A percentile compares a stretch with the other conserved stretches of the same genome.
Evolutionary conservation across 2,888 invertebrate genomes (phyloP).

Genomic region (Theretra japonica): DNA sequence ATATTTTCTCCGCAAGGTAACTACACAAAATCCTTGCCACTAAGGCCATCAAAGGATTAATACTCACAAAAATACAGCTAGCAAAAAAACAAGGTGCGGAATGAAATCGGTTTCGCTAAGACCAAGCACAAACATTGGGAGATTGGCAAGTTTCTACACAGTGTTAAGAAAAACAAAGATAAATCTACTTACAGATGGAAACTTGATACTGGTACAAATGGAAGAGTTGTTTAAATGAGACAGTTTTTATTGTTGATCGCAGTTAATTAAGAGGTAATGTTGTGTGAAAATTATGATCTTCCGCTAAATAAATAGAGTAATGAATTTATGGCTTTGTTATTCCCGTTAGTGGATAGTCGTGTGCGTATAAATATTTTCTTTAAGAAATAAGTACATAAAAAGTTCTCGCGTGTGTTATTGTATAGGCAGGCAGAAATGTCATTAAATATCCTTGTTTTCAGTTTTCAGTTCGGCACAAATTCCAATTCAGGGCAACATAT

Average conservation of each 20-base stretch:
- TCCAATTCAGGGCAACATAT: too few relatives aligned
- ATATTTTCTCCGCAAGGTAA: neutral
- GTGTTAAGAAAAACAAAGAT: constrained; percentile 76
- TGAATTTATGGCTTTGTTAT: constrained; percentile 15
- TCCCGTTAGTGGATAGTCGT: constrained; percentile 20
- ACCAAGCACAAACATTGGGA: constrained; percentile 73
- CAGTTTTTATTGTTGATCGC: constrained; percentile 55
- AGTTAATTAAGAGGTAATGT: constrained; percentile 61
- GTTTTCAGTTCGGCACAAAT: too few relatives aligned
- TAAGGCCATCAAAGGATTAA: constrained; percentile 25
- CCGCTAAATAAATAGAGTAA: constrained; percentile 2
- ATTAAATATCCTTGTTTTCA: too few relatives aligned
- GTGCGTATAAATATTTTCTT: too few relatives aligned
- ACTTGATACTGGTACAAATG: constrained; percentile 61
- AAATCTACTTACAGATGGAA: constrained; percentile 71
- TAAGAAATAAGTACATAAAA: too few relatives aligned
- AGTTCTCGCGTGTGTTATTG: too few relatives aligned
- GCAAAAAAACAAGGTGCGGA: constrained; percentile 44
- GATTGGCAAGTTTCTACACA: constrained; percentile 69
- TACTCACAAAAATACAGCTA: constrained; percentile 24
- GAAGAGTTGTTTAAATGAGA: constrained; percentile 37
- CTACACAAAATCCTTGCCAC: neutral
- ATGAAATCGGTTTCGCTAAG: constrained; percentile 63
- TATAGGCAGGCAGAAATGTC: too few relatives aligned
- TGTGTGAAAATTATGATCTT: constrained; percentile 36